Evolutionary conservation across 2,113 vertebrate species (phyloP).

Genomic region (Lasiurus cinereus): DNA sequence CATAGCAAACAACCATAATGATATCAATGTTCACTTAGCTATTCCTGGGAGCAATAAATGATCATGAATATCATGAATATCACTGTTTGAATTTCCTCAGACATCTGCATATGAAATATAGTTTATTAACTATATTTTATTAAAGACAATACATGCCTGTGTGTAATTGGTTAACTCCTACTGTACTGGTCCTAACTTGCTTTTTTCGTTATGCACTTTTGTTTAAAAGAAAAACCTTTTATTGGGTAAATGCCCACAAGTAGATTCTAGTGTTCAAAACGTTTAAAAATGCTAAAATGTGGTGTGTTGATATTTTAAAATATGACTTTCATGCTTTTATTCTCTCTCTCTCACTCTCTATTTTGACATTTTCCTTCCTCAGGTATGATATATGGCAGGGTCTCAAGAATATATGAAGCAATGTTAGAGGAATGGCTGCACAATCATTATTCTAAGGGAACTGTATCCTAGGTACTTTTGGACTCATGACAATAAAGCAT

Average conservation of each 20-base stretch:
- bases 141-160: not conserved
- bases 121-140: not conserved
- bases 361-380: not conserved
- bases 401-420: not conserved
- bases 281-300: not conserved
- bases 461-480: not conserved
- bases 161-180: not conserved
- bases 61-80: constrained; percentile 32
- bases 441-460: not conserved
- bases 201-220: not conserved
- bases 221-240: not conserved
- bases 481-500: not conserved
- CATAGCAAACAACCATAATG: not conserved
- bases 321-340: not conserved
- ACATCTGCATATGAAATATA: not conserved
- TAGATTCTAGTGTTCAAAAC: not conserved
- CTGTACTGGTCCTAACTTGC: not conserved
- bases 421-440: not conserved
- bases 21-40: not conserved
- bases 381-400: not conserved
- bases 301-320: constrained; percentile 13
- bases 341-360: not conserved
- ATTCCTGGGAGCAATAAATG: not conserved
- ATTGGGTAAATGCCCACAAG: not conserved
- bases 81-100: not conserved